Base-by-base conservation (phyloP, 2,888 invertebrate species). In the Caenorhabditis sinica region DNA sequence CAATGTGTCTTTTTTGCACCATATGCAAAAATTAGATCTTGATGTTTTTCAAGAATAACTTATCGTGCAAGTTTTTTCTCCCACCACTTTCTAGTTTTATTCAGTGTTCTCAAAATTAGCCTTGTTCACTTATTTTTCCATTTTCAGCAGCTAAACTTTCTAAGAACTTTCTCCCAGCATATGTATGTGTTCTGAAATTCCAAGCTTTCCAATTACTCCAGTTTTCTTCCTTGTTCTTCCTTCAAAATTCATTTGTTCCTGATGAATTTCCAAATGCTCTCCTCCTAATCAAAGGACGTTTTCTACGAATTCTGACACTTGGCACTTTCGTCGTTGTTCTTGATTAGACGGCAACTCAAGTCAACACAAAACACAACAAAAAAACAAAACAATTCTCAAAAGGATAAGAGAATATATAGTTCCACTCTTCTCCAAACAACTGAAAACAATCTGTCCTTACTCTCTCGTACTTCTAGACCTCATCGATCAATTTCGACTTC, bases 401-500 rank as follows among this genome's bases (percentile, higher is more conserved):
- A 65, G 49, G 43, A 65, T 36, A 20, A 1, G 56, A 28, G 28
- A 61, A 23, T 40, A 23, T 65, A 45, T 65, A 40, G 25, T 25
- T 23, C n/a, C n/a, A n/a, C n/a, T n/a, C 28, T 56, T 30, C 25
- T 2, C 40, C 25, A 40, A 20, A 25, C 3, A n/a, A n/a, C n/a
- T n/a, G n/a, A n/a, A n/a, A n/a, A n/a, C n/a, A n/a, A n/a, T n/a
- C n/a, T 40, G 20, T 61, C n/a, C 0, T 61, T 33, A 8, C 36
- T 20, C 40, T 23, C 1, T 40, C 15, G 49, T 49, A 23, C 69
- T 43, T 17, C 8, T 40, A 56, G 56, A 51, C 56, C 30, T 36
- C 69, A 69, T 11, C 23, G 69, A 69, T 69, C 36, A 40, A 13
- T 40, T 69, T 69, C 69, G 17, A 33, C 20, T 2, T 49, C 28